phyloP scores from a whole-genome alignment of 2,113 vertebrate genomes.

The Lichenostomus cassidix region DNA sequence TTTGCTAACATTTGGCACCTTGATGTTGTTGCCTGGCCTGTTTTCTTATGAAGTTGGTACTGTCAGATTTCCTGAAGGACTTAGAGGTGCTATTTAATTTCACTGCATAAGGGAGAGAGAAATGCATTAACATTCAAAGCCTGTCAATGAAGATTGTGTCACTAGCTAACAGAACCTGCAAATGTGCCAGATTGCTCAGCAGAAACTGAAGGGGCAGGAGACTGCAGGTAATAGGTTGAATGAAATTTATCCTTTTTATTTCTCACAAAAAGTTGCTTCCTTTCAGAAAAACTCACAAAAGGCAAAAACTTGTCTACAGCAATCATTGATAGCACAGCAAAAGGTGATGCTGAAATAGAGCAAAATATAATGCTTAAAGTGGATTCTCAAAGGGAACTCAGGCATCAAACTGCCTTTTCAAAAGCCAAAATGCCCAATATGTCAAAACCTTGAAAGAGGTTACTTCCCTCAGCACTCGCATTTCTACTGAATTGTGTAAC shows the following conservation, averaged over 20 bases:
- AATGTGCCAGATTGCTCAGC: conserved; percentile 21
- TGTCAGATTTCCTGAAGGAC: conserved; percentile 24
- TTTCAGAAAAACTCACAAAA: background rate
- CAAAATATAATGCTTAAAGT: background rate
- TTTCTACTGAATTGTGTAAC: background rate
- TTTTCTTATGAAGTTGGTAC: conserved; percentile 12
- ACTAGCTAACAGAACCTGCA: conserved; percentile 6
- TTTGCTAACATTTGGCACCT: conserved; percentile 18
- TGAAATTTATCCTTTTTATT: background rate
- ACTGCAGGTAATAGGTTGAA: background rate
- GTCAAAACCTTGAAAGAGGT: background rate
- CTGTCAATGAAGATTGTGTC: conserved; percentile 38
- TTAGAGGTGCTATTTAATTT: conserved; percentile 41
- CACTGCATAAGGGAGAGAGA: conserved; percentile 17
- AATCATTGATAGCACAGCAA: background rate
- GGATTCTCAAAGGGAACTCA: background rate
- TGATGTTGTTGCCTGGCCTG: background rate
- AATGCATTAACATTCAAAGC: background rate
- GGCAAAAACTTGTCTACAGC: background rate
- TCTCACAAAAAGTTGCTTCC: background rate
- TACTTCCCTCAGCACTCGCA: background rate
- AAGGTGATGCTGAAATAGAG: background rate
- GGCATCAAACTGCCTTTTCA: background rate
- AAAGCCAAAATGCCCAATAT: background rate
- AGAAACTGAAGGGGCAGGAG: conserved; percentile 11